Conservation (phyloP, 2,113 vertebrate genomes). For the Anhinga anhinga region DNA sequence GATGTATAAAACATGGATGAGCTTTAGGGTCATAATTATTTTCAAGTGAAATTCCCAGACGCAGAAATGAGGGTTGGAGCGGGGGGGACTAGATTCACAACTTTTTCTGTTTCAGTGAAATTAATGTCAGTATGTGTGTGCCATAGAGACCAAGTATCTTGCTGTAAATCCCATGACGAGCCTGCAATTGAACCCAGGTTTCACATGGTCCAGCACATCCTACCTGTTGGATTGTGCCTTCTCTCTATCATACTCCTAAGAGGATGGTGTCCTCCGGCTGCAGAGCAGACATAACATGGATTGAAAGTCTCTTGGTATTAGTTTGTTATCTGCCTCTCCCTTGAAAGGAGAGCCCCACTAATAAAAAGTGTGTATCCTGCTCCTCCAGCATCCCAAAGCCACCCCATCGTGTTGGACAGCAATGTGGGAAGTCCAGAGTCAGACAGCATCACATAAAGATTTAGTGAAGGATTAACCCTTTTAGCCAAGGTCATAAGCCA, state of each 20-base stretch:
- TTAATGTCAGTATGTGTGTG: neutral
- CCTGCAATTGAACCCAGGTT: neutral
- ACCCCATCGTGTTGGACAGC: accelerated
- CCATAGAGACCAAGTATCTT: neutral
- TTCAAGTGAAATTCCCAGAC: neutral
- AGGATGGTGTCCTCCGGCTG: neutral
- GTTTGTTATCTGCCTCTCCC: neutral
- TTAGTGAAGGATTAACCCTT: neutral
- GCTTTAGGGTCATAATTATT: neutral
- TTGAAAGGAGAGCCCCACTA: neutral
- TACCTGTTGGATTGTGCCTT: neutral
- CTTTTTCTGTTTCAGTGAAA: neutral
- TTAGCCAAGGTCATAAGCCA: neutral
- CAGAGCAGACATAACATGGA: neutral
- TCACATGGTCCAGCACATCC: neutral
- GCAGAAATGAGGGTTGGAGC: neutral
- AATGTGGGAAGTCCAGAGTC: neutral
- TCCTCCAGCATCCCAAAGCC: neutral
- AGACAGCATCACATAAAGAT: neutral
- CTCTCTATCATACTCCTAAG: neutral
- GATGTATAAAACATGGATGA: neutral
- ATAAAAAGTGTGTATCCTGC: neutral
- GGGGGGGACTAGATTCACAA: neutral
- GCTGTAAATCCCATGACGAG: neutral
- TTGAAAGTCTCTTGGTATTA: neutral